Percentiles rank a stretch among this genome's conserved stretches.
phyloP scores from a whole-genome alignment of 2,797 vertebrate species.

The Hoplostethus atlanticus region DNA sequence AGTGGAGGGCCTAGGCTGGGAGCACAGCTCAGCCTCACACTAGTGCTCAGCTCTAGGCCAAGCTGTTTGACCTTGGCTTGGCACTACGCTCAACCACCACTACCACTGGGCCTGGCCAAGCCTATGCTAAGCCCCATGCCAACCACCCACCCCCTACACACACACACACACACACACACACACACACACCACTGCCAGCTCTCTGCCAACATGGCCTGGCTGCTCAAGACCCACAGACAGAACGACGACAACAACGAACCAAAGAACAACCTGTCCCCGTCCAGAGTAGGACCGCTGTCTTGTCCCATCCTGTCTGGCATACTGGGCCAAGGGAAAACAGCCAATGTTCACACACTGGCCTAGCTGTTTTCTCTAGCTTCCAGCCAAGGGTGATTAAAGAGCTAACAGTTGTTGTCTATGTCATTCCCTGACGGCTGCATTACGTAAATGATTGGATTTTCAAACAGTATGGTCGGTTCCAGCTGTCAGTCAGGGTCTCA shows the following conservation, averaged over 20 bases:
- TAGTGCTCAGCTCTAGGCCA: slow-evolving; percentile 44
- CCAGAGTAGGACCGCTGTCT: slow-evolving; percentile 46
- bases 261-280: slow-evolving; percentile 62
- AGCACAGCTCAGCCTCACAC: slow-evolving; percentile 55
- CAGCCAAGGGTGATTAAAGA: slow-evolving; percentile 64
- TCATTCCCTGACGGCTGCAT: slow-evolving; percentile 62
- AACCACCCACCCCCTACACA: slow-evolving; percentile 16
- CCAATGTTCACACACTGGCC: slow-evolving; percentile 63
- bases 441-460: slow-evolving; percentile 51
- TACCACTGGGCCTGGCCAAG: slow-evolving; percentile 49
- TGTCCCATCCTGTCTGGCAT: slow-evolving; percentile 39
- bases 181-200: background rate
- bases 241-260: slow-evolving; percentile 45
- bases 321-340: slow-evolving; percentile 34
- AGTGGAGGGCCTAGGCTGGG: slow-evolving; percentile 49
- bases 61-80: slow-evolving; percentile 72
- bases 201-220: slow-evolving; percentile 61
- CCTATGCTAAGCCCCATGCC: slow-evolving; percentile 34
- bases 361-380: slow-evolving; percentile 44
- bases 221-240: slow-evolving; percentile 49
- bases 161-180: background rate
- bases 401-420: slow-evolving; percentile 64
- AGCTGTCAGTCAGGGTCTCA: slow-evolving; percentile 51
- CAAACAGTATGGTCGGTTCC: slow-evolving; percentile 37
- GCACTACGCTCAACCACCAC: slow-evolving; percentile 40